Base-by-base conservation (phyloP, 2,888 invertebrate species). In the Chromoteleia sp. region DNA sequence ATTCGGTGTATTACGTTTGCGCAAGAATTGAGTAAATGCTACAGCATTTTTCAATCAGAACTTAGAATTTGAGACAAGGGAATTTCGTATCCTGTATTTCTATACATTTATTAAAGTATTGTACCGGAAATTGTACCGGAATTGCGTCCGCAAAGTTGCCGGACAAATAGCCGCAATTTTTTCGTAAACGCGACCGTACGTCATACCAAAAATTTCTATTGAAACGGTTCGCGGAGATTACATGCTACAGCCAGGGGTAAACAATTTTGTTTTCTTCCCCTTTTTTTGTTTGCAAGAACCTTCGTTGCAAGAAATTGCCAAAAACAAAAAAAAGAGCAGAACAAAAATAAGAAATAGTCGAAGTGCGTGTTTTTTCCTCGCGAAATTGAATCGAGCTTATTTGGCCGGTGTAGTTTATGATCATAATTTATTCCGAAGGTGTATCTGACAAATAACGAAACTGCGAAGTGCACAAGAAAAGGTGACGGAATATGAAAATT, bases 361-460 rank as follows among this genome's bases (percentile, higher is more conserved):
- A 21, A 10, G 14, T n/a, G 12, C 7, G 10, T 30, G 14, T 50
- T 33, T 65, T 58, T 14, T n/a, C 8, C 41, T 5, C 41, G 48
- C 48, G 3, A 78, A 78, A 78, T 78, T 71, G 56, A 71, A 63
- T 71, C 54, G 41, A 29, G 45, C 15, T 68, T 50, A 76, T 76
- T 76, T 68, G 39, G 25, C 29, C 21, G 12, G 29, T 21, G 7
- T 68, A 68, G 68, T 63, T 78, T 78, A 65, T 50, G 77, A 43
- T 78, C 71, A 56, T 70, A 78, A 78, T 78, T 63, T 78, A 78
- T 77, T 63, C 70, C 52, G 19, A 43, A 45, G 61, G 70, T 70
- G 70, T 77, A 63, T 45, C 63, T 77, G 70, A 77, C 77, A 77
- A 77, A 77, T 77, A 77, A 70, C 33, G 12, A 65, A 77, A 70